Percentiles rank a stretch among this genome's conserved stretches.
Evolutionary conservation across 2,888 invertebrate species (phyloP).

Genomic region (Drosophila eohydei): DNA sequence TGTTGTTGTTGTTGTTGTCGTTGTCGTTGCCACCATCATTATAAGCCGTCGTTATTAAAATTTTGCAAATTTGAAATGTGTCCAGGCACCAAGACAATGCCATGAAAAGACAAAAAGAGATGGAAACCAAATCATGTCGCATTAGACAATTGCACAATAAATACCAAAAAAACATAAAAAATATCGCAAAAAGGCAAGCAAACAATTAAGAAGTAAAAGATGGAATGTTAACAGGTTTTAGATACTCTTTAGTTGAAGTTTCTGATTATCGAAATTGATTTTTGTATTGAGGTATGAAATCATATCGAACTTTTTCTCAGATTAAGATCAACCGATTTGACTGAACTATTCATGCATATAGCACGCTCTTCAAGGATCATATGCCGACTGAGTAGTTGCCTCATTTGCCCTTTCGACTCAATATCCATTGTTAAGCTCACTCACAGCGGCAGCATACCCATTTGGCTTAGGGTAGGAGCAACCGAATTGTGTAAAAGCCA

Average conservation of each 20-base stretch:
- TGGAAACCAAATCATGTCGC: conserved; percentile 37
- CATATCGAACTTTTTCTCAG: too few species aligned
- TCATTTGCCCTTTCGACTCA: neutral
- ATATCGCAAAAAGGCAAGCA: neutral
- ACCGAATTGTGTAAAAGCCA: conserved; percentile 46
- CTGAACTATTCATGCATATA: neutral
- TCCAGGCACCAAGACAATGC: conserved; percentile 53
- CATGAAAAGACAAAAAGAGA: conserved; percentile 48
- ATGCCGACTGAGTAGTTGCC: neutral
- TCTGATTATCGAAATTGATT: too few species aligned
- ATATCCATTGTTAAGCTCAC: neutral
- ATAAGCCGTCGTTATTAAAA: conserved; percentile 75
- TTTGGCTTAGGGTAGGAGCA: conserved; percentile 1
- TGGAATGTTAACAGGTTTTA: neutral
- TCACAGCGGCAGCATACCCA: neutral
- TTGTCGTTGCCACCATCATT: conserved; percentile 51
- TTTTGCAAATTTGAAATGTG: conserved; percentile 71
- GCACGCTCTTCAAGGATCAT: neutral
- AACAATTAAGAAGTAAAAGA: neutral
- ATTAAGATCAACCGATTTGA: neutral
- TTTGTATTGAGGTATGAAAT: too few species aligned
- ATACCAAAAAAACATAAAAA: neutral
- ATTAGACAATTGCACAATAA: conserved; percentile 52
- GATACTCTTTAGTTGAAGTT: conserved; percentile 8
- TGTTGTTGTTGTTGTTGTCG: conserved; percentile 35